These are phyloP conservation scores for Babyrousa celebensis DNA, from an alignment of 2,797 vertebrate species.

Conservation along the genomic window DNA sequence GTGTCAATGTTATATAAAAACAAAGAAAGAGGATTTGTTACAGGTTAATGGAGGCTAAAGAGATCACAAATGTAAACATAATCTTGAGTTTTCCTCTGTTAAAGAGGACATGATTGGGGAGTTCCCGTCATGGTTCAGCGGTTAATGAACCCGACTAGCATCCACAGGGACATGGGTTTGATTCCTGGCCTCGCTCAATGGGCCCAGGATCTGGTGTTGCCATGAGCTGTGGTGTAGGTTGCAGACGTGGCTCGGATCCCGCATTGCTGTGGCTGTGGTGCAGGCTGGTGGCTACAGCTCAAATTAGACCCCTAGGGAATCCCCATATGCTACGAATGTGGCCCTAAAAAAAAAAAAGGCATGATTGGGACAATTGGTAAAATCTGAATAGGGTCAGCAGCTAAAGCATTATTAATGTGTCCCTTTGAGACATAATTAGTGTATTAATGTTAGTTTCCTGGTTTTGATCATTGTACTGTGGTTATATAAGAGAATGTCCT, in stretches of 20 bases:
- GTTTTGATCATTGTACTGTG: background rate
- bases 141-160: no score
- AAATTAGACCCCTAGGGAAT: no score
- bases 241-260: no score
- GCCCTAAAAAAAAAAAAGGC: background rate
- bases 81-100: conserved; percentile 1
- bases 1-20: background rate
- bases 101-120: background rate
- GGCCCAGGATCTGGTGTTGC: no score
- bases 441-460: background rate
- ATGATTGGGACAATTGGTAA: background rate
- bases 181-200: no score
- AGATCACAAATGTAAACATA: background rate
- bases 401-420: background rate
- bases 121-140: no score
- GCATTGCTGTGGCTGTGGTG: no score
- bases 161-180: no score
- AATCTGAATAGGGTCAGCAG: background rate
- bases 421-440: background rate
- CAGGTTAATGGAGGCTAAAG: background rate
- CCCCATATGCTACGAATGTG: no score
- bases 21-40: background rate
- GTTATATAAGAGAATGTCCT: background rate
- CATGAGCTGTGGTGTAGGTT: no score
- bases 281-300: no score